Base-by-base conservation (phyloP, 2,113 vertebrate genomes). In the Pholis gunnellus region DNA sequence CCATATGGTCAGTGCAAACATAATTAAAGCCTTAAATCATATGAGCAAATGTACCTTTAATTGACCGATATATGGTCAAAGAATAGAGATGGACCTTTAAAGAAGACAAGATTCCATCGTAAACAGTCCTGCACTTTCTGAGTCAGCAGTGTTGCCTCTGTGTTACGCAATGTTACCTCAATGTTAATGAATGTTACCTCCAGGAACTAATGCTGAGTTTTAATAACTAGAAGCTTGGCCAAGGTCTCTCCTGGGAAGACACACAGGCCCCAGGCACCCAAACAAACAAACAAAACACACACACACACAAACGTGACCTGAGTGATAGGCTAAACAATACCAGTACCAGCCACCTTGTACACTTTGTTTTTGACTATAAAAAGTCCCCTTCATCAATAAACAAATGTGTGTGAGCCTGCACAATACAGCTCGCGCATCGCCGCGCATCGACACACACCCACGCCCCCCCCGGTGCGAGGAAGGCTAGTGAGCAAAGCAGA, bases 381-480 rank as follows among this genome's bases (percentile, higher is more conserved):
- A 87, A 68, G 38, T 82, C 61, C 75, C 46, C 61, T 64, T 85
- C 67, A 57, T 85, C 75, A 88, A 72, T 80, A 85, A 84, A 77
- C 78, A 75, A 79, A 79, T 78, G 59, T 78, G 81, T 79, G 69
- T 56, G 46, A 78, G 48, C 20, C 50, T 76, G 72, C 67, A 75
- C 56, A 25, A 71, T 54, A 70, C 73, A 68, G n/a, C 75, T 70
- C 72, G 79, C 1, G 1, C 76, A n/a, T n/a, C n/a, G n/a, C n/a
- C n/a, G n/a, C n/a, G n/a, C n/a, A n/a, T n/a, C n/a, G n/a, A n/a
- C 42, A 66, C 25, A 44, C 64, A 52, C 81, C 70, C 73, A 83
- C 57, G 73, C 85, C 82, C 78, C 79, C 54, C 75, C 86, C 82
- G 77, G 69, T 74, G 88, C 83, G 88, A 90, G 89, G 87, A 83